Evolutionary conservation across 2,888 invertebrate species (phyloP).

Genomic region (Cristatella mucedo): DNA sequence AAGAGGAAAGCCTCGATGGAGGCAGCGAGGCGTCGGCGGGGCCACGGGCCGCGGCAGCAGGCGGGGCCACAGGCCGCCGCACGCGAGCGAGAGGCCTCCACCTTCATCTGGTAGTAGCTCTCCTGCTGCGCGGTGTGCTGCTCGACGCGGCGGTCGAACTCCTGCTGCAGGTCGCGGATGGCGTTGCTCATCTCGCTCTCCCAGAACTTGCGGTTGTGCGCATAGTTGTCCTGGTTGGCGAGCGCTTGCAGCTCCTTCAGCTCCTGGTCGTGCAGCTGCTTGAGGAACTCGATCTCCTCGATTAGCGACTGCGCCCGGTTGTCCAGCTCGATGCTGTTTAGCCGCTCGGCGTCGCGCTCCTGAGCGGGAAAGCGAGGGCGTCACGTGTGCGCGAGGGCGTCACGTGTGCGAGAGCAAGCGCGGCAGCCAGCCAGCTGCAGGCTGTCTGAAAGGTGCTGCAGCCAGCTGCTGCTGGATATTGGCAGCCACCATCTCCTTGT

Average conservation of each 20-base stretch:
- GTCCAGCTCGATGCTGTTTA: constrained; percentile 9
- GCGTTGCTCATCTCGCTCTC: constrained; percentile 8
- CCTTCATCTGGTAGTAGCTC: constrained; percentile 43
- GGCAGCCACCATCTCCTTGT: too few species aligned
- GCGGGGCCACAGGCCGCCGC: too few species aligned
- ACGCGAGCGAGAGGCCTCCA: too few species aligned
- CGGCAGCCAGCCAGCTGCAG: too few species aligned
- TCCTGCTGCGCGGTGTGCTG: constrained; percentile 41
- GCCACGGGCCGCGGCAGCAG: constrained; percentile 4
- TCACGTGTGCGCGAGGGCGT: too few species aligned
- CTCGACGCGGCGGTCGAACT: constrained; percentile 13
- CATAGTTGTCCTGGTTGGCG: constrained; percentile 30
- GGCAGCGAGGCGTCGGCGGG: constrained; percentile 8
- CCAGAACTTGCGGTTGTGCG: constrained; percentile 16
- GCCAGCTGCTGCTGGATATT: too few species aligned
- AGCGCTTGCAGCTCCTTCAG: constrained; percentile 27
- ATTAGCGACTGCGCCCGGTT: constrained; percentile 8
- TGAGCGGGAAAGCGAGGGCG: too few species aligned
- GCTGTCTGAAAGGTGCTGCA: too few species aligned
- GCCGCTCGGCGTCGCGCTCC: constrained; percentile 9
- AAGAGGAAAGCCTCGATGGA: constrained; percentile 4
- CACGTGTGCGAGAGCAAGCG: too few species aligned
- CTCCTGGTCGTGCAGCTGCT: constrained; percentile 14
- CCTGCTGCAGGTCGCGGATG: constrained; percentile 8
- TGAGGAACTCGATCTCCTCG: constrained; percentile 11